Evolutionary conservation across 2,113 vertebrate genomes (phyloP), one percentile per base, ranked within the genome.

Genomic region (Proterorhinus semilunaris): DNA sequence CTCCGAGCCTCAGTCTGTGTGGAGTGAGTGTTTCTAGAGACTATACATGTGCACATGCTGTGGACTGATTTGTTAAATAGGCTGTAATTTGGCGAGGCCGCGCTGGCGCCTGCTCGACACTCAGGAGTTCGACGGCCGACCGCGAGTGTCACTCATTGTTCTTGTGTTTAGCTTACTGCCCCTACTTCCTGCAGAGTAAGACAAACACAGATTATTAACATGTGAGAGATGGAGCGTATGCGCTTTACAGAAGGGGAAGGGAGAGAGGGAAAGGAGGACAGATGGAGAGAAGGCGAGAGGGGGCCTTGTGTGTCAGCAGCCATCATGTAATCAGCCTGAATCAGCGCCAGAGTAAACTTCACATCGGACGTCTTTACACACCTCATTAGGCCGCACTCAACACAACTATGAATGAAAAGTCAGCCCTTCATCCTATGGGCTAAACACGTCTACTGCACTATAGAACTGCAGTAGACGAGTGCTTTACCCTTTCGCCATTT

Each of bases 331-430:
- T 88, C 82, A 72, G n/a, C 69, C 71, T 62, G 63, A 73, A 72
- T 51, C 74, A 61, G 62, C 57, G 67, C 80, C 69, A 75, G 71
- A 75, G 16, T 90, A 88, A 90, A 90, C 84, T 82, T 84, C 74
- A 85, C 77, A 86, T 87, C 75, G 80, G 66, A 53, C n/a, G 72
- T 89, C 79, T 82, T 78, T 73, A 78, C 71, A 72, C 89, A 87
- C 68, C 69, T 87, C 81, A 84, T 90, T 89, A 90, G 65, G 74
- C 71, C 67, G 58, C 36, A n/a, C 13, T 43, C 58, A 44, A 44
- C 36, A 61, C 58, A 61, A 43, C 58, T 9, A 7, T n/a, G 12
- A 61, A 44, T 13, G 12, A 5, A 61, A 13, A 61, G 58, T 61
- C 36, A 61, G 15, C 42, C 42, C 10, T 61, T 61, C 58, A 58